phyloP scores from a whole-genome alignment of 2,888 invertebrate species.

The Cheilosia soror region DNA sequence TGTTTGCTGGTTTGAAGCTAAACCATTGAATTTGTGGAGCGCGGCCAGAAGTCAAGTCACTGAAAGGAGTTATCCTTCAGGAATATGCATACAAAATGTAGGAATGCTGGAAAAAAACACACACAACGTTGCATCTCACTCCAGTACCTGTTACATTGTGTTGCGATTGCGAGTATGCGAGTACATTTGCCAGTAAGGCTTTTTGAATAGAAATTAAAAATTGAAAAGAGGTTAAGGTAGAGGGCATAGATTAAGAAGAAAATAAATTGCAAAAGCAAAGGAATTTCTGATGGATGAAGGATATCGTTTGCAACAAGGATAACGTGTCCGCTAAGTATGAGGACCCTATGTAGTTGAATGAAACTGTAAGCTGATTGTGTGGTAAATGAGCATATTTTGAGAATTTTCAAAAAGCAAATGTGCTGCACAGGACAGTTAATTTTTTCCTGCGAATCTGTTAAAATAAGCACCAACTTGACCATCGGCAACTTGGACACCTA shows the following conservation, averaged over 20 bases:
- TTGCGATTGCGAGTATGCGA: constrained; percentile 30
- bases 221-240: constrained; percentile 71
- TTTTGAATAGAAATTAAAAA: constrained; percentile 72
- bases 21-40: constrained; percentile 21
- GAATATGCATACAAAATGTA: not conserved
- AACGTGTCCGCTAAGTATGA: constrained; percentile 64
- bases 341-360: constrained; percentile 34
- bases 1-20: constrained; percentile 31
- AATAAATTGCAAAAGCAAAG: constrained; percentile 41
- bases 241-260: constrained; percentile 50
- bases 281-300: constrained; percentile 62
- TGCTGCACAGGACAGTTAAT: too few species aligned
- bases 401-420: not conserved
- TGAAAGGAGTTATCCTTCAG: constrained; percentile 27
- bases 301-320: constrained; percentile 67
- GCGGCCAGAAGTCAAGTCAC: not conserved
- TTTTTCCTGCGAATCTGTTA: too few species aligned
- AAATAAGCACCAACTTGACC: too few species aligned
- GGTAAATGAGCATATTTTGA: constrained; percentile 46
- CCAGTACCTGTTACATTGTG: constrained; percentile 65
- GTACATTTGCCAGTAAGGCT: constrained; percentile 60
- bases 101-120: not conserved
- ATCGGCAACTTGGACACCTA: too few species aligned
- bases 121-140: constrained; percentile 18
- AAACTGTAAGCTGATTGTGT: constrained; percentile 50